These are phyloP conservation scores for Tachina fera DNA, from an alignment of 2,888 invertebrate genomes.

Conservation along the genomic window DNA sequence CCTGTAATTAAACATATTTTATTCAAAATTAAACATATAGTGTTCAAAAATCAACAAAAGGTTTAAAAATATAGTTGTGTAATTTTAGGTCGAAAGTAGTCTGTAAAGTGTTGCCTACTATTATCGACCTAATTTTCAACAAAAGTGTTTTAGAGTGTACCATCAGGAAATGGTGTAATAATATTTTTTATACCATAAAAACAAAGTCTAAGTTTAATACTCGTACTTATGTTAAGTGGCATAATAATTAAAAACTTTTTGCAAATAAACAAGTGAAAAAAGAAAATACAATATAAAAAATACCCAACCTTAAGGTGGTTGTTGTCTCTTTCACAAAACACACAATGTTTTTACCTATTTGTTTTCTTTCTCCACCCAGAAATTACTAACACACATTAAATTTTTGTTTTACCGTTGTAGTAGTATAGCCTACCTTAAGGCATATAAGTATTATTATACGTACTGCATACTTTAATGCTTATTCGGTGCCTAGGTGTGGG, in stretches of 20 bases:
- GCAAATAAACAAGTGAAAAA: slow-evolving; percentile 15
- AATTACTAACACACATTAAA: background rate
- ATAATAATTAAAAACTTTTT: slow-evolving; percentile 69
- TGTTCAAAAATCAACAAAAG: no score
- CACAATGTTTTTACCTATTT: background rate
- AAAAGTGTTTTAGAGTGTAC: no score
- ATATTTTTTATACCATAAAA: slow-evolving; percentile 34
- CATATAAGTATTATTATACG: slow-evolving; percentile 47
- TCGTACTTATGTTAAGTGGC: slow-evolving; percentile 68
- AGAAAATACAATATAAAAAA: background rate
- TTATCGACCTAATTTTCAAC: no score
- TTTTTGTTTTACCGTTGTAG: background rate
- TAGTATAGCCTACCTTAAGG: slow-evolving; percentile 59
- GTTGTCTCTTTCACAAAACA: slow-evolving; percentile 21
- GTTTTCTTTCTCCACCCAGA: background rate
- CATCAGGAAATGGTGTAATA: slow-evolving; percentile 28
- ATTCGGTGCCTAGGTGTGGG: background rate
- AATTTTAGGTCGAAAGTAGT: no score
- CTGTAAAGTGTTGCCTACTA: no score
- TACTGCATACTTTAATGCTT: slow-evolving; percentile 55
- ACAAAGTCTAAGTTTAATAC: slow-evolving; percentile 60
- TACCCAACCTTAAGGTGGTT: slow-evolving; percentile 22
- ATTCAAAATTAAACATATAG: no score
- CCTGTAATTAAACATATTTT: no score
- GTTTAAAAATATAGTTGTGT: no score